These are phyloP conservation scores for Sitodiplosis mosellana DNA, from an alignment of 1,140 invertebrate genomes.

Conservation along the genomic window DNA sequence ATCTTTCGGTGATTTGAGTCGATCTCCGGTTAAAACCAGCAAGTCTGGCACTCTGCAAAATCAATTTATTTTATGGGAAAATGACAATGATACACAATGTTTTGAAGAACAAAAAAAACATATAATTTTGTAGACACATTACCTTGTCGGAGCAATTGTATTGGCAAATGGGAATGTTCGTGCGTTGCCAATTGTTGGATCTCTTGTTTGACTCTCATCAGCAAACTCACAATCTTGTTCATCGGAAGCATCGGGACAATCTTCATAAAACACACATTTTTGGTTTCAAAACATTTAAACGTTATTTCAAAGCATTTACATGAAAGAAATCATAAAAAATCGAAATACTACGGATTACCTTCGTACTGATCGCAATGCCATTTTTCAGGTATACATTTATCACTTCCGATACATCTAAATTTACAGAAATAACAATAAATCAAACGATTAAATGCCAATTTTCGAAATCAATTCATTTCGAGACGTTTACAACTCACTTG, in stretches of 20 bases:
- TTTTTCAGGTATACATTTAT: conserved; percentile 46
- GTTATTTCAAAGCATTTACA: no score
- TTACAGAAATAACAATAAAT: conserved; percentile 5
- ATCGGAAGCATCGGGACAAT: conserved; percentile 65
- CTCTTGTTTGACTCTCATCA: conserved; percentile 12
- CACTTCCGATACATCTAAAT: conserved; percentile 34
- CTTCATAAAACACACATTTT: conserved; percentile 17
- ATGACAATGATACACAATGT: no score
- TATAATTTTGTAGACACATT: neutral
- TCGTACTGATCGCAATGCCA: conserved; percentile 61
- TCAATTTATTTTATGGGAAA: no score
- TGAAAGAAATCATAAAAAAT: no score
- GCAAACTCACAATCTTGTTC: conserved; percentile 35
- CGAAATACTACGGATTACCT: no score
- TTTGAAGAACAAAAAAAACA: no score
- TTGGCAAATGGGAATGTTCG: conserved; percentile 19
- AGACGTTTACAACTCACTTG: conserved; percentile 17
- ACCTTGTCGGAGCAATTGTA: conserved; percentile 6
- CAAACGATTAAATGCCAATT: no score
- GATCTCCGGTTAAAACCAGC: neutral
- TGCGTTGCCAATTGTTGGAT: conserved; percentile 12
- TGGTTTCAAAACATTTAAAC: no score
- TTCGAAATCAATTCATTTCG: no score
- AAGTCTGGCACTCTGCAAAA: no score
- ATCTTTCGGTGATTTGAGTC: neutral